Conservation (phyloP, 2,113 vertebrate genomes). For the Ammospiza nelsoni region DNA sequence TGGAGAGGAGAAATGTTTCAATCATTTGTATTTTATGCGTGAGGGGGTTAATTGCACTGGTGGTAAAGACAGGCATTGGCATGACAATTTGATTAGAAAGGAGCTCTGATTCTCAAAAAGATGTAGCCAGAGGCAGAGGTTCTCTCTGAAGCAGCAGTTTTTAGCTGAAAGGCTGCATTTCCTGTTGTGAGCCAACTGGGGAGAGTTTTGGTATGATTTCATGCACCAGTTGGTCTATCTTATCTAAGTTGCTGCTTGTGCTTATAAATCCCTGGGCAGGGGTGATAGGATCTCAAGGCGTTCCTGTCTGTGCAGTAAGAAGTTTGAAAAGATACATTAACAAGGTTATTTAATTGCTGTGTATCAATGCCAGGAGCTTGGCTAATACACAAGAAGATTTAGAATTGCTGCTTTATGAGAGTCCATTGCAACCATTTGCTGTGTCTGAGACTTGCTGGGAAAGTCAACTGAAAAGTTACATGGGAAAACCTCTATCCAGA, state of each 20-base stretch:
- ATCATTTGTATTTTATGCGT: background rate
- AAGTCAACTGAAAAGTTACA: background rate
- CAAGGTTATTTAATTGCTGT: slow-evolving; percentile 6
- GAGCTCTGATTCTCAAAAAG: background rate
- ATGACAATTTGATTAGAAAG: slow-evolving; percentile 13
- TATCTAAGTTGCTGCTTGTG: background rate
- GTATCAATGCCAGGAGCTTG: background rate
- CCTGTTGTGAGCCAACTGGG: background rate
- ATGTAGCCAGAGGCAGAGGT: background rate
- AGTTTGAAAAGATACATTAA: background rate
- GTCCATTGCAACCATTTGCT: background rate
- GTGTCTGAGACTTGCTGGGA: background rate
- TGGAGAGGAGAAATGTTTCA: background rate
- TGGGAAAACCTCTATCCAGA: background rate
- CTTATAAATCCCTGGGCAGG: background rate
- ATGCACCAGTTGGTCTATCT: slow-evolving; percentile 8
- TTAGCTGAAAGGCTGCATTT: background rate
- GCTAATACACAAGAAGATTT: background rate
- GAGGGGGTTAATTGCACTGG: slow-evolving; percentile 2
- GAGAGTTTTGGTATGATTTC: slow-evolving; percentile 8
- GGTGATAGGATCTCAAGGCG: background rate
- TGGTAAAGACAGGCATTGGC: background rate
- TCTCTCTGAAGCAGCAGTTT: background rate
- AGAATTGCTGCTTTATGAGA: background rate
- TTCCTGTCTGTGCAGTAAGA: background rate